Evolutionary conservation across 1,140 invertebrate genomes (phyloP).

Genomic region (Drosophila biarmipes): DNA sequence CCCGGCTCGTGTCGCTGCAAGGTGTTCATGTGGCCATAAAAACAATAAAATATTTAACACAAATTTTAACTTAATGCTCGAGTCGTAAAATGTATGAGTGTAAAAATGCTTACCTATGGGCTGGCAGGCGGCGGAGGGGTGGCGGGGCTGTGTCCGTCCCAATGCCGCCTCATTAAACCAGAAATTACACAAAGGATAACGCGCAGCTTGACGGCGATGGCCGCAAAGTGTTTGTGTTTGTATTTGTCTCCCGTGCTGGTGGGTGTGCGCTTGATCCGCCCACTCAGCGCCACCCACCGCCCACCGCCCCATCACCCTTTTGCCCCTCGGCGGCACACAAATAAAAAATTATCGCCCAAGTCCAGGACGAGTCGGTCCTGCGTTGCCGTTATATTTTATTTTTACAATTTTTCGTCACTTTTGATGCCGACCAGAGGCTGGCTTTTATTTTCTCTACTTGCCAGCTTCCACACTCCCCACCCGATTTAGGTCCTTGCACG

Average conservation of each 20-base stretch:
- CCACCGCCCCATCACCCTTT: slow-evolving; percentile 22
- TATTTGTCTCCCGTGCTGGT: slow-evolving; percentile 6
- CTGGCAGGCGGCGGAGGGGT: background rate
- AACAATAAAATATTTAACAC: slow-evolving; percentile 82
- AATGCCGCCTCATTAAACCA: slow-evolving; percentile 78
- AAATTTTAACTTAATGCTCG: slow-evolving; percentile 81
- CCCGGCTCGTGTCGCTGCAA: slow-evolving; percentile 36
- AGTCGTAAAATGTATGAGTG: slow-evolving; percentile 72
- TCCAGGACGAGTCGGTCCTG: slow-evolving; percentile 55
- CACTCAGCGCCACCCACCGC: background rate
- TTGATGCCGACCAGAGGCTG: slow-evolving; percentile 37
- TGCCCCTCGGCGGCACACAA: slow-evolving; percentile 59
- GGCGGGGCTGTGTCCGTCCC: slow-evolving; percentile 25
- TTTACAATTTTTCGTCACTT: slow-evolving; percentile 73
- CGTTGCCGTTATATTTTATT: slow-evolving; percentile 76
- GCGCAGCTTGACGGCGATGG: slow-evolving; percentile 60
- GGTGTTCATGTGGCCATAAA: slow-evolving; percentile 77
- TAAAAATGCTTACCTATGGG: slow-evolving; percentile 65
- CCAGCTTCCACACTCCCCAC: slow-evolving; percentile 27
- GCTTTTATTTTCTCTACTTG: slow-evolving; percentile 47
- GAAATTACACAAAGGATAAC: slow-evolving; percentile 81
- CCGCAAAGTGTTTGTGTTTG: slow-evolving; percentile 56
- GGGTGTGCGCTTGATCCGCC: background rate
- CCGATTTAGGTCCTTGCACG: slow-evolving; percentile 13
- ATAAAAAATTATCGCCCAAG: slow-evolving; percentile 77